These are phyloP conservation scores for Molossus alvarezi DNA, from an alignment of 2,797 vertebrate genomes.

Conservation along the genomic window DNA sequence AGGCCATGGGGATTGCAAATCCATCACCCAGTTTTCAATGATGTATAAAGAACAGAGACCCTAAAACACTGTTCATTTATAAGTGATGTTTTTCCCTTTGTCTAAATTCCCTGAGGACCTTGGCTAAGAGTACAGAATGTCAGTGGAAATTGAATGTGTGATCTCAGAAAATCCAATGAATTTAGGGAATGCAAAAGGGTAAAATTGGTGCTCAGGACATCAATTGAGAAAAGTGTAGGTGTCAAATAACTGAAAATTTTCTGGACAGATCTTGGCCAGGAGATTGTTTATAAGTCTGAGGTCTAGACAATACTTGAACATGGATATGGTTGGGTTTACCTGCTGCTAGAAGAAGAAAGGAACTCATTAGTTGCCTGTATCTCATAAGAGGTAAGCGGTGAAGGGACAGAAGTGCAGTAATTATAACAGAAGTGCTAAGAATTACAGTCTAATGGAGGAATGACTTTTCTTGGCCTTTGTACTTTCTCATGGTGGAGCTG, in stretches of 20 bases:
- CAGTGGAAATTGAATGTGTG: slow-evolving; percentile 52
- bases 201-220: neutral
- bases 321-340: neutral
- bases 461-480: slow-evolving; percentile 58
- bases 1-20: slow-evolving; percentile 69
- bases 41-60: slow-evolving; percentile 71
- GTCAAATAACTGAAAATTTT: slow-evolving; percentile 16
- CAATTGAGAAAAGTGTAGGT: neutral
- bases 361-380: neutral
- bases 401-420: neutral
- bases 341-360: neutral
- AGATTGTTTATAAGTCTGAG: neutral
- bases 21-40: slow-evolving; percentile 75
- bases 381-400: neutral
- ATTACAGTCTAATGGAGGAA: neutral
- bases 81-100: slow-evolving; percentile 54
- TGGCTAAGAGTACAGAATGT: slow-evolving; percentile 27
- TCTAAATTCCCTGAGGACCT: slow-evolving; percentile 58
- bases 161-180: slow-evolving; percentile 62
- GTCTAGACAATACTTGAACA: neutral
- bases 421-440: slow-evolving; percentile 22
- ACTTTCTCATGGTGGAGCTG: slow-evolving; percentile 9
- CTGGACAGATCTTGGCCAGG: neutral
- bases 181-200: neutral
- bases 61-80: slow-evolving; percentile 64